These are phyloP conservation scores for Microtus ochrogaster DNA, from an alignment of 2,113 vertebrate species.

Conservation along the genomic window DNA sequence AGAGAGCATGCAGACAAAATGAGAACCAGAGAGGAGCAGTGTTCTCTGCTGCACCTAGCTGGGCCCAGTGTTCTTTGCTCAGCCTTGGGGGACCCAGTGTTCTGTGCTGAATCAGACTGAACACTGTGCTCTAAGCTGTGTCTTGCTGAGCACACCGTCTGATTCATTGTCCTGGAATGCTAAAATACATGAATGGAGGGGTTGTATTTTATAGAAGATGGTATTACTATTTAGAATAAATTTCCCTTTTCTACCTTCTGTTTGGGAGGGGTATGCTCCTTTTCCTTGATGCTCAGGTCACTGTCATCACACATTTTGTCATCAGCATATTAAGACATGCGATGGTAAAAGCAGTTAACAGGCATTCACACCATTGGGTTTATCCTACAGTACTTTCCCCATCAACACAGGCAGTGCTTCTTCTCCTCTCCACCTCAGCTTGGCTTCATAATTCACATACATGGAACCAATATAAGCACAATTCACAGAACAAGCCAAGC, in stretches of 20 bases:
- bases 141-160: not conserved
- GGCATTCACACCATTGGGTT: not conserved
- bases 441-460: not conserved
- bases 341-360: not conserved
- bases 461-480: not conserved
- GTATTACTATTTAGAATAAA: not conserved
- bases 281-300: not conserved
- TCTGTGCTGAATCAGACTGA: not conserved
- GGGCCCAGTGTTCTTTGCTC: not conserved
- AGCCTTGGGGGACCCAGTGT: not conserved
- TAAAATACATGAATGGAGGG: not conserved
- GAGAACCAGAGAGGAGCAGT: not conserved
- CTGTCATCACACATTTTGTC: not conserved
- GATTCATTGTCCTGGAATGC: not conserved
- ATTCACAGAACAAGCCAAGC: not conserved
- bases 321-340: not conserved
- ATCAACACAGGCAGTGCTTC: not conserved
- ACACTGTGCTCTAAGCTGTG: not conserved
- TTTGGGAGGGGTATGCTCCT: fast-evolving
- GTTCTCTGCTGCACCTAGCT: not conserved
- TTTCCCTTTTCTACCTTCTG: not conserved
- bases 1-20: not conserved
- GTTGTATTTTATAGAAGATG: not conserved
- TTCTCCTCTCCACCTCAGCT: not conserved
- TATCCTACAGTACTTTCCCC: not conserved